Conservation (phyloP, 1,140 invertebrate genomes). For the Drosophila miranda region DNA sequence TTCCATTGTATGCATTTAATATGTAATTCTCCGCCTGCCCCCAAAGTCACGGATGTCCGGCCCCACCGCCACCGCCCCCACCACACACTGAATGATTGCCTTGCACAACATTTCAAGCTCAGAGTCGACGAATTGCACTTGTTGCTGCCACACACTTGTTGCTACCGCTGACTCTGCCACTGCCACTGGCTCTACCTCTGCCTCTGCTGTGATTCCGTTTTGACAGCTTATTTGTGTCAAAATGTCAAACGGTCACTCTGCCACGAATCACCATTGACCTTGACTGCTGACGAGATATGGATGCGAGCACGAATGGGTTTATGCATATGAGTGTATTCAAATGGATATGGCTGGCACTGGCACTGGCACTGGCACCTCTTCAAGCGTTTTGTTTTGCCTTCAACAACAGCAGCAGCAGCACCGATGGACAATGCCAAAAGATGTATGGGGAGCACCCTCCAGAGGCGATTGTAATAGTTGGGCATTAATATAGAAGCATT, state of each 20-base stretch:
- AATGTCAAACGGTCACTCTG: slow-evolving; percentile 45
- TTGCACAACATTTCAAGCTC: slow-evolving; percentile 66
- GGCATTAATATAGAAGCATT: too few relatives aligned
- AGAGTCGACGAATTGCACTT: slow-evolving; percentile 65
- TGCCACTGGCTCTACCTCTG: neutral
- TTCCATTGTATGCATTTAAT: slow-evolving; percentile 31
- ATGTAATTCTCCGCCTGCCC: slow-evolving; percentile 42
- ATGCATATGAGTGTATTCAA: slow-evolving; percentile 44
- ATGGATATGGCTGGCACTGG: slow-evolving; percentile 4
- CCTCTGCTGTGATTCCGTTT: slow-evolving; percentile 18
- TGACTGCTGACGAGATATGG: slow-evolving; percentile 17
- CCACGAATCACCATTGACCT: slow-evolving; percentile 45
- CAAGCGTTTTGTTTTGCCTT: slow-evolving; percentile 7
- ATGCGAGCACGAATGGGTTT: slow-evolving; percentile 32
- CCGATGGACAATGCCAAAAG: too few relatives aligned
- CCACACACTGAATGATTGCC: slow-evolving; percentile 3
- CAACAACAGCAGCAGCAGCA: too few relatives aligned
- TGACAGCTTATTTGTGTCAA: slow-evolving; percentile 31
- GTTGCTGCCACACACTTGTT: slow-evolving; percentile 63
- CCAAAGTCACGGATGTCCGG: slow-evolving; percentile 65
- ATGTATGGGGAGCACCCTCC: too few relatives aligned
- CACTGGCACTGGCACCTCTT: slow-evolving; percentile 14
- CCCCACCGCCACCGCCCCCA: slow-evolving; percentile 9
- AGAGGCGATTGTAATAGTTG: too few relatives aligned
- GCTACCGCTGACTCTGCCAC: neutral